Evolutionary conservation across 2,113 vertebrate genomes (phyloP), one percentile per base, ranked within the genome.

Genomic region (Hepsetus odoe): DNA sequence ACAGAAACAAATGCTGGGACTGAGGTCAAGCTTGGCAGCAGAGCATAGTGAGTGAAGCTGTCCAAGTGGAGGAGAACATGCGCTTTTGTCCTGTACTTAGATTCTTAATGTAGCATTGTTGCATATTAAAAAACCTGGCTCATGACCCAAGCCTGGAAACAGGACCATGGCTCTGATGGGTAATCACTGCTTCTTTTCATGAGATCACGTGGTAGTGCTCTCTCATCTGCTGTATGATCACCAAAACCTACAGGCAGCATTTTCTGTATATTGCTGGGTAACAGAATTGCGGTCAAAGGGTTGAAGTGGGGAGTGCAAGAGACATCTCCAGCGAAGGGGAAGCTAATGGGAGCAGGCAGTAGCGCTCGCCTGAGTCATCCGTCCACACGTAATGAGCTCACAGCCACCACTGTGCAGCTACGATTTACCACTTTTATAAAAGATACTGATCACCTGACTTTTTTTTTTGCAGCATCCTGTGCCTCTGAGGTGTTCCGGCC

Each of bases 341-440:
- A 26, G 64, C 74, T 78, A 77, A 83, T 82, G 75, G 70, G 56
- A 74, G 24, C 33, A 77, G 59, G 42, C 72, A 59, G 35, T 72
- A 18, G 51, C 72, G 32, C 53, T 77, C 38, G 75, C 69, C 49
- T 64, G 65, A 81, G 83, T 82, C 70, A 74, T 61, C 46, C 69
- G 76, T 40, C 33, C 49, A 9, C 59, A 55, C 70, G 66, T 46
- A 64, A 59, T 61, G 32, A 70, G 22, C 83, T 80, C 61, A 68
- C n/a, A 61, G 76, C 26, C 62, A 26, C n/a, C n/a, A 8, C 51
- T 56, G 20, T 65, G 8, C 16, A 3, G 11, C 71, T 73, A 2
- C 32, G 10, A 35, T 20, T 64, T 8, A 38, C 2, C 20, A 7
- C 30, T 64, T 9, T 65, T n/a, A 20, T 7, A 64, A 64, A 32